Percentiles rank a stretch among this genome's conserved stretches.
phyloP scores from a whole-genome alignment of 2,797 vertebrate genomes.

The Enoplosus armatus region DNA sequence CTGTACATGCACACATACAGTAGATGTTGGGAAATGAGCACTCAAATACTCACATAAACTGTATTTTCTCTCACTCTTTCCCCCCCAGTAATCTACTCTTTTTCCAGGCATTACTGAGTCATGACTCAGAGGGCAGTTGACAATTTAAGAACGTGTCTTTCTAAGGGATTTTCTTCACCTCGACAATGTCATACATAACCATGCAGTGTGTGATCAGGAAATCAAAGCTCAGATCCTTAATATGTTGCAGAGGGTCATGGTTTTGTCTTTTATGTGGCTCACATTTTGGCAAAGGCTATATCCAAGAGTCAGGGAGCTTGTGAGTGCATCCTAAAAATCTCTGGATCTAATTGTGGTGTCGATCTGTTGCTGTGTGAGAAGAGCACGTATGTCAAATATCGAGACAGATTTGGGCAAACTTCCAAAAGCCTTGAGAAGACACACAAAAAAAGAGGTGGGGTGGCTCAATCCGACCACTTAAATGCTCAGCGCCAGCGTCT shows the following conservation, averaged over 20 bases:
- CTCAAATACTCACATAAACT: slow-evolving; percentile 15
- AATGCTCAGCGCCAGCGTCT: slow-evolving; percentile 57
- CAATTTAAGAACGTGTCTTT: slow-evolving; percentile 47
- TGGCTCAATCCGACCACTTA: slow-evolving; percentile 61
- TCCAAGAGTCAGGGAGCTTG: slow-evolving; percentile 26
- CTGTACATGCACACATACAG: slow-evolving; percentile 4
- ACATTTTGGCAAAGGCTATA: slow-evolving; percentile 59
- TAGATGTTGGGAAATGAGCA: slow-evolving; percentile 29
- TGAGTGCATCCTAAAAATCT: slow-evolving; percentile 54
- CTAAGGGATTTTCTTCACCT: slow-evolving; percentile 59
- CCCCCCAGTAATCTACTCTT: slow-evolving; percentile 22
- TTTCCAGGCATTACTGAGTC: slow-evolving; percentile 36
- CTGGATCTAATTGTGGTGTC: slow-evolving; percentile 81
- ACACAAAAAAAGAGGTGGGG: slow-evolving; percentile 41
- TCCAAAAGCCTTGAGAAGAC: slow-evolving; percentile 65
- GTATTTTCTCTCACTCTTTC: slow-evolving; percentile 20
- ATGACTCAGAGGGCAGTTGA: slow-evolving; percentile 47
- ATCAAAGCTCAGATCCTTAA: slow-evolving; percentile 71
- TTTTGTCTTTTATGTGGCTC: slow-evolving; percentile 76
- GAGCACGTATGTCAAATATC: slow-evolving; percentile 69
- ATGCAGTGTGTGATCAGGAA: slow-evolving; percentile 65
- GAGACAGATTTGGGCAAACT: slow-evolving; percentile 55
- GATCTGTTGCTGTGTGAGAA: slow-evolving; percentile 61
- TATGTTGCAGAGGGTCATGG: slow-evolving; percentile 72
- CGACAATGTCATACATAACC: slow-evolving; percentile 59